Percentiles rank a stretch among this genome's conserved stretches.
Conservation (phyloP, 1,140 invertebrate genomes). For the Eurosta solidaginis region DNA sequence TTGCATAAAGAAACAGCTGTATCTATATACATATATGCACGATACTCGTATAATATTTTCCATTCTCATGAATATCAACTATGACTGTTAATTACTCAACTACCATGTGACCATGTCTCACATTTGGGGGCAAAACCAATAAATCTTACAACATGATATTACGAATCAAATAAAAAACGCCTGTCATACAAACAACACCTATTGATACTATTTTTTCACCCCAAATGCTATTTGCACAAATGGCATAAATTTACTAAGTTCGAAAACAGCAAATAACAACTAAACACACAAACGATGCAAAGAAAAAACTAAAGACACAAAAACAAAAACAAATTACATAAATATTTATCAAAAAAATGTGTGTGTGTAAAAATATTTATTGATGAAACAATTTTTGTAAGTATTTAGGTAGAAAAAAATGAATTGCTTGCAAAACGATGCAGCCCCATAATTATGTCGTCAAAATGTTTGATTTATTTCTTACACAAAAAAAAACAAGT, state of each 20-base stretch:
- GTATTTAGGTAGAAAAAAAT: conserved; percentile 14
- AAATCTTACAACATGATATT: conserved; percentile 28
- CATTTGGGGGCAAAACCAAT: conserved; percentile 25
- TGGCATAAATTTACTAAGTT: conserved; percentile 16
- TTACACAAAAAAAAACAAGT: background rate
- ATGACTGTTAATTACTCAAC: conserved; percentile 24
- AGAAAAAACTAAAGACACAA: background rate
- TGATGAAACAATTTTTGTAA: background rate
- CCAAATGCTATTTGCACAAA: background rate
- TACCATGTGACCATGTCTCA: conserved; percentile 20
- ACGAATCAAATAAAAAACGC: conserved; percentile 20
- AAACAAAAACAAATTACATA: background rate
- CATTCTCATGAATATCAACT: background rate
- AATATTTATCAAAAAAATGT: background rate
- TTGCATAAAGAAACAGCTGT: background rate
- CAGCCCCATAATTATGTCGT: conserved; percentile 23
- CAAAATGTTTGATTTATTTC: conserved; percentile 37
- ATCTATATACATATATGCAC: background rate
- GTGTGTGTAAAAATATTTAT: background rate
- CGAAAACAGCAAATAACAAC: background rate
- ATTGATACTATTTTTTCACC: conserved; percentile 31
- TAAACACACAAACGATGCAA: background rate
- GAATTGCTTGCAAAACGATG: background rate
- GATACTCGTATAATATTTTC: too few relatives aligned
- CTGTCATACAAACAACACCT: conserved; percentile 31